Conservation (phyloP, 1,140 invertebrate genomes). For the Oppia nitens region DNA sequence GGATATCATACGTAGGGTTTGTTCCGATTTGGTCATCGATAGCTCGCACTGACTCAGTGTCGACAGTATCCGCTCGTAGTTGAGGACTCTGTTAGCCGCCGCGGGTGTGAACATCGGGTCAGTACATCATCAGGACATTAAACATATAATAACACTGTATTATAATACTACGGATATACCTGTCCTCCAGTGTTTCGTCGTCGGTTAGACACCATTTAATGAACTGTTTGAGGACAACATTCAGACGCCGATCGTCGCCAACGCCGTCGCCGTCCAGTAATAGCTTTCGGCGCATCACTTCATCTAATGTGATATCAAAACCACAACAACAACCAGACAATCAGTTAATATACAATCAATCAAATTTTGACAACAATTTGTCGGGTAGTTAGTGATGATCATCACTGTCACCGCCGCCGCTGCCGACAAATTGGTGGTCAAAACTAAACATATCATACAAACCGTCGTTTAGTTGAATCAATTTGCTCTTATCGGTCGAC, state of each 20-base stretch:
- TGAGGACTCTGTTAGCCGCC: conserved; percentile 16
- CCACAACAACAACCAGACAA: too few species aligned
- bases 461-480: neutral
- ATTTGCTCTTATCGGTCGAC: neutral
- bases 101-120: too few species aligned
- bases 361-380: neutral
- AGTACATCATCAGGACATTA: too few species aligned
- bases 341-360: neutral
- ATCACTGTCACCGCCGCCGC: neutral
- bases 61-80: conserved; percentile 56
- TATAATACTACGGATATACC: conserved; percentile 30
- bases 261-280: conserved; percentile 90
- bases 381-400: too few species aligned
- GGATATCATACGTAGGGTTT: conserved; percentile 60
- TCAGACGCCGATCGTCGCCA: conserved; percentile 76
- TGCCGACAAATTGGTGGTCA: neutral
- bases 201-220: conserved; percentile 61
- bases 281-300: conserved; percentile 70
- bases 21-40: conserved; percentile 61
- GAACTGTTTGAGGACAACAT: conserved; percentile 65
- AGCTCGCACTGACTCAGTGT: conserved; percentile 73
- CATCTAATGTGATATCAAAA: too few species aligned
- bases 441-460: neutral
- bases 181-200: conserved; percentile 50
- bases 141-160: too few species aligned